phyloP scores from a whole-genome alignment of 2,888 invertebrate genomes.

The Acronicta psi region DNA sequence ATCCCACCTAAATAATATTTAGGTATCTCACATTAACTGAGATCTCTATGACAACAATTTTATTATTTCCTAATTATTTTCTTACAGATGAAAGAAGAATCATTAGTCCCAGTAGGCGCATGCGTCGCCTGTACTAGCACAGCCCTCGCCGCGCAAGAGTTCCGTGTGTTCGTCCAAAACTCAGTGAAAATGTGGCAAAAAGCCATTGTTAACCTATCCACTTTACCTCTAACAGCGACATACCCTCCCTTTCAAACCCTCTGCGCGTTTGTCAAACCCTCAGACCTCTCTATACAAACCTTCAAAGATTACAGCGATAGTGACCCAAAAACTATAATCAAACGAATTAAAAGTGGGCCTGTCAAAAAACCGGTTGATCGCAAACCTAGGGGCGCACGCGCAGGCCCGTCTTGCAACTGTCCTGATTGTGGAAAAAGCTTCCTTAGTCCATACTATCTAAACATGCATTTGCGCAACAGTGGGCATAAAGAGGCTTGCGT shows the following conservation, averaged over 20 bases:
- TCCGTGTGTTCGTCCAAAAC: conserved; percentile 70
- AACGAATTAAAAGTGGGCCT: conserved; percentile 64
- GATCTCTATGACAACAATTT: neutral
- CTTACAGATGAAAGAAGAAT: conserved; percentile 78
- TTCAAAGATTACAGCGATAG: conserved; percentile 68
- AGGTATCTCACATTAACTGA: no score
- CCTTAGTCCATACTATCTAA: conserved; percentile 73
- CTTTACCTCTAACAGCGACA: conserved; percentile 49
- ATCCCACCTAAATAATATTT: no score
- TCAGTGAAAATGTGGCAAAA: conserved; percentile 73
- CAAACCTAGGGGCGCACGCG: conserved; percentile 61
- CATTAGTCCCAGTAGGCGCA: conserved; percentile 68
- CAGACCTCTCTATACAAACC: conserved; percentile 67
- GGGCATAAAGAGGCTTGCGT: conserved; percentile 79
- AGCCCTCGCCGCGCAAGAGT: conserved; percentile 76
- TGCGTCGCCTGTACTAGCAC: conserved; percentile 74
- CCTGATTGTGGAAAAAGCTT: conserved; percentile 78
- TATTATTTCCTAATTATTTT: conserved; percentile 27
- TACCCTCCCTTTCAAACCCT: conserved; percentile 65
- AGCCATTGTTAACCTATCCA: conserved; percentile 63
- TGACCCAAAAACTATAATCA: conserved; percentile 66
- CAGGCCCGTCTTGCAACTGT: conserved; percentile 72
- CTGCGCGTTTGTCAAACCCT: conserved; percentile 70
- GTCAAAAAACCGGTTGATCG: conserved; percentile 56
- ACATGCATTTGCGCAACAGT: conserved; percentile 77